phyloP scores from a whole-genome alignment of 1,140 invertebrate genomes.

The Leptinotarsa undecemlineata region DNA sequence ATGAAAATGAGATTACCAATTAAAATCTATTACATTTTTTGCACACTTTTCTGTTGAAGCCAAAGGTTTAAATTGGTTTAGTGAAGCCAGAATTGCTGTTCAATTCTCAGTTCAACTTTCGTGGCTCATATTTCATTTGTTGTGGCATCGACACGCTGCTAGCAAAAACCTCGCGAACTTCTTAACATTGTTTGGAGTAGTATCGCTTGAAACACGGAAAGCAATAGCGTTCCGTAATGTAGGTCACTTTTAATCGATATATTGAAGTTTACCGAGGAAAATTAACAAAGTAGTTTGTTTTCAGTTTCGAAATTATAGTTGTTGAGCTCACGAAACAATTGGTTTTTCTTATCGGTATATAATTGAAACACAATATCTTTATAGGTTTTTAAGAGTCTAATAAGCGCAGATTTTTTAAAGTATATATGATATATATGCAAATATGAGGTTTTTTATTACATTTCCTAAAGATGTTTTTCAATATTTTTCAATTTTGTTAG shows the following conservation, averaged over 20 bases:
- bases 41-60: background rate
- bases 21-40: too few species aligned
- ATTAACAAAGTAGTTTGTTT: background rate
- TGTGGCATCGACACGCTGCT: background rate
- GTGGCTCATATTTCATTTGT: background rate
- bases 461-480: too few species aligned
- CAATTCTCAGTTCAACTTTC: background rate
- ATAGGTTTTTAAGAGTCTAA: too few species aligned
- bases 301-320: background rate
- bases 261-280: background rate
- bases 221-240: background rate
- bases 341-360: too few species aligned
- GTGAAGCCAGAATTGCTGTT: too few species aligned
- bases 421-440: too few species aligned
- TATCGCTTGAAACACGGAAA: background rate
- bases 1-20: too few species aligned
- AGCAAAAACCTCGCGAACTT: conserved; percentile 1
- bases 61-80: too few species aligned
- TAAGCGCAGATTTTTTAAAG: too few species aligned
- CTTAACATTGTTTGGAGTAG: conserved; percentile 1
- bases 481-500: too few species aligned
- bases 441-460: too few species aligned
- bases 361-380: too few species aligned
- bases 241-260: conserved; percentile 7
- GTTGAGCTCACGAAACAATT: background rate